A percentile compares a stretch with the other conserved stretches of the same genome.
Evolutionary conservation across 2,113 vertebrate genomes (phyloP).

Genomic region (Brachypodius melanocephalos): DNA sequence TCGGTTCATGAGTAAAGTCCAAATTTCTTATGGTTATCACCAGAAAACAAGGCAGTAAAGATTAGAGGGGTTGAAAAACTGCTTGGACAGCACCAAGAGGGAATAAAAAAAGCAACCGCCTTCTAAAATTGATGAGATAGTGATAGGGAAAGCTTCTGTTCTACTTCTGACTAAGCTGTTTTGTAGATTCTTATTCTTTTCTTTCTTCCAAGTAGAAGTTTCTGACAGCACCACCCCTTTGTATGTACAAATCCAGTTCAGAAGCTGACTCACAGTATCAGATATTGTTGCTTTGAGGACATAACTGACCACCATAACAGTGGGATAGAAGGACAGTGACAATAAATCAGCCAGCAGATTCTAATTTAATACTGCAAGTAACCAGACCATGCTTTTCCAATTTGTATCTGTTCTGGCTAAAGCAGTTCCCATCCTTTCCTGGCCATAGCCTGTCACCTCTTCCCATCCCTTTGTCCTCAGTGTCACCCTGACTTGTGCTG

Average conservation of each 20-base stretch:
- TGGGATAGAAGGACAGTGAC: not conserved
- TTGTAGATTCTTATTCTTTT: not conserved
- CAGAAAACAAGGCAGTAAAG: not conserved
- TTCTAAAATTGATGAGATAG: not conserved
- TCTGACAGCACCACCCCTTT: not conserved
- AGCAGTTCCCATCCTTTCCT: not conserved
- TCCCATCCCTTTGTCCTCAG: not conserved
- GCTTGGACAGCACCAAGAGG: not conserved
- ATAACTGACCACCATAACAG: not conserved
- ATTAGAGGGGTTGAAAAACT: not conserved
- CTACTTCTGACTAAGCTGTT: not conserved
- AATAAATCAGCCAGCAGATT: not conserved
- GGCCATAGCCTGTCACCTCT: not conserved
- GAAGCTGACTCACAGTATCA: not conserved
- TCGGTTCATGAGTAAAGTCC: not conserved
- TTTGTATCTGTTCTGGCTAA: not conserved
- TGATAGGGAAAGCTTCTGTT: not conserved
- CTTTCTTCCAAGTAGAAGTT: not conserved
- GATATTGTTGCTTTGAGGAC: not conserved
- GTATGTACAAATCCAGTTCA: not conserved
- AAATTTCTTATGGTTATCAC: not conserved
- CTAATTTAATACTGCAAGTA: not conserved
- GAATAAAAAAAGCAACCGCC: not conserved
- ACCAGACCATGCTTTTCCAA: not conserved
- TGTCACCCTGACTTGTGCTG: not conserved